Evolutionary conservation across 2,888 invertebrate species (phyloP).

Genomic region (Lathronympha strigana): DNA sequence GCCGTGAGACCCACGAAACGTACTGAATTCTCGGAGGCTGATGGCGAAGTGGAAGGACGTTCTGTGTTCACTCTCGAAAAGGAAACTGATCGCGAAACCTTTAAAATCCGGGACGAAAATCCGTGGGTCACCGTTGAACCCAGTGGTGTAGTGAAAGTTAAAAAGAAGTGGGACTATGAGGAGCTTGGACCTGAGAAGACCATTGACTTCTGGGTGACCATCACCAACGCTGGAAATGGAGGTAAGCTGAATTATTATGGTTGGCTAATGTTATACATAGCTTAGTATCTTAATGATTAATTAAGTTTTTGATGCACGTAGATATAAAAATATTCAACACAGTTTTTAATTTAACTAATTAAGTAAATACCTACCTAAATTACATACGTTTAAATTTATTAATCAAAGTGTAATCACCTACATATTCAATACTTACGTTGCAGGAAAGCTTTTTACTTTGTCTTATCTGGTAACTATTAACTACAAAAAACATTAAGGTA

Average conservation of each 20-base stretch:
- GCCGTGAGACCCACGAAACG: constrained; percentile 97
- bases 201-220: constrained; percentile 98
- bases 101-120: constrained; percentile 96
- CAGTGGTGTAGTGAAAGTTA: constrained; percentile 95
- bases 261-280: background rate
- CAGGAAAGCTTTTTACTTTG: too few relatives aligned
- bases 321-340: too few relatives aligned
- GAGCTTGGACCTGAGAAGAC: constrained; percentile 97
- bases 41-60: constrained; percentile 94
- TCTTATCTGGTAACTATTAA: too few relatives aligned
- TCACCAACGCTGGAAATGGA: constrained; percentile 94
- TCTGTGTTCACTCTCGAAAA: constrained; percentile 95
- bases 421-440: too few relatives aligned
- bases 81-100: constrained; percentile 95
- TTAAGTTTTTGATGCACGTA: background rate
- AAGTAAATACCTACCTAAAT: too few relatives aligned
- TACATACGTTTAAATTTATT: too few relatives aligned
- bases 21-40: constrained; percentile 95
- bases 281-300: background rate
- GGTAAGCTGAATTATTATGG: constrained; percentile 84
- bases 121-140: constrained; percentile 97
- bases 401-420: too few relatives aligned
- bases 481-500: too few relatives aligned
- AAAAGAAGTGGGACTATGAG: constrained; percentile 99
- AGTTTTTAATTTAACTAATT: too few relatives aligned